Percentiles rank a stretch among this genome's conserved stretches.
phyloP scores from a whole-genome alignment of 2,888 invertebrate genomes.

The Leptopilina myrica region DNA sequence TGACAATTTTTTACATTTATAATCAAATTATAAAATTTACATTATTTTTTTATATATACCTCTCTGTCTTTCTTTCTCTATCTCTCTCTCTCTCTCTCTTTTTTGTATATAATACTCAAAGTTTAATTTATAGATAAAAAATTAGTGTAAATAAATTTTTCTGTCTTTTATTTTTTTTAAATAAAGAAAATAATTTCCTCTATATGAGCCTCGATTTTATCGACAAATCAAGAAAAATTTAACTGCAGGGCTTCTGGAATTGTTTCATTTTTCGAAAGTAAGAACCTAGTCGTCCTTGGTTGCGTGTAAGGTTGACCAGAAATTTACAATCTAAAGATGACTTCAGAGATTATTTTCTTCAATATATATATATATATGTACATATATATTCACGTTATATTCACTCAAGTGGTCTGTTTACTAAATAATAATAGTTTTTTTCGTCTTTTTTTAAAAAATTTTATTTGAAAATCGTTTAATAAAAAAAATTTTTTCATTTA shows the following conservation, averaged over 20 bases:
- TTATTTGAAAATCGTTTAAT: neutral
- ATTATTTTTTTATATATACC: too few relatives aligned
- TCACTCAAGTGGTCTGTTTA: conserved; percentile 20
- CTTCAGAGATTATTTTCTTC: conserved; percentile 33
- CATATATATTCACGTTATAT: neutral
- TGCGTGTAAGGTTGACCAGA: conserved; percentile 28
- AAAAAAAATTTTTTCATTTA: neutral
- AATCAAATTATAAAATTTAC: too few relatives aligned
- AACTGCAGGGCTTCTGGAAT: conserved; percentile 25
- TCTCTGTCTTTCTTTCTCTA: too few relatives aligned
- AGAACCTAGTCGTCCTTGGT: conserved; percentile 36
- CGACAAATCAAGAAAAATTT: conserved; percentile 20
- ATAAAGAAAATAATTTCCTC: neutral
- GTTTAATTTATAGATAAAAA: too few relatives aligned
- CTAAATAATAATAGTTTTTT: neutral
- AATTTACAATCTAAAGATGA: conserved; percentile 27
- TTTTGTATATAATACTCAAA: too few relatives aligned
- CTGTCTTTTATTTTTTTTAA: too few relatives aligned
- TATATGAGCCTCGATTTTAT: neutral
- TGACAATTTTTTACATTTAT: too few relatives aligned
- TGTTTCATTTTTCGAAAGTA: conserved; percentile 34
- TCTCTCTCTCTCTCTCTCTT: too few relatives aligned
- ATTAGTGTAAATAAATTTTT: too few relatives aligned
- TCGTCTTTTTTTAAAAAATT: neutral
- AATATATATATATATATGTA: neutral